These are phyloP conservation scores for Sinonovacula constricta DNA, from an alignment of 1,140 invertebrate species.

Conservation along the genomic window DNA sequence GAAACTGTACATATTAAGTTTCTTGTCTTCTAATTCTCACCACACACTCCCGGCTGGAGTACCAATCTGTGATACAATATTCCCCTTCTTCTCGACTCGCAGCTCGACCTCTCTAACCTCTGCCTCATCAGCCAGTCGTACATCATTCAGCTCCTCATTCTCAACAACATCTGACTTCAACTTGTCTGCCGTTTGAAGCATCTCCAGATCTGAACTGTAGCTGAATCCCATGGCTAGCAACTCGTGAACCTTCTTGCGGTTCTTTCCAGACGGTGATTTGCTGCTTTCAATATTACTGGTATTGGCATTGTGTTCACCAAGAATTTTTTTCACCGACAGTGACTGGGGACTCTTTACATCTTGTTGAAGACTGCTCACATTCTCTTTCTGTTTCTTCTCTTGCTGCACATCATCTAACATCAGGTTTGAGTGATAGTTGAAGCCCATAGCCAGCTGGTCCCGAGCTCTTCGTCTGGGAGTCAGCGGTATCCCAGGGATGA, in stretches of 20 bases:
- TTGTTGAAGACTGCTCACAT: no score
- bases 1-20: no score
- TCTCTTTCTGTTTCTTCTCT: not conserved
- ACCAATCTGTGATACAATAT: not conserved
- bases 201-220: constrained; percentile 14
- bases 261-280: not conserved
- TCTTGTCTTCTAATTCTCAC: no score
- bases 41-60: constrained; percentile 46
- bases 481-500: constrained; percentile 12
- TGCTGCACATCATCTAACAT: not conserved
- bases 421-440: constrained; percentile 39
- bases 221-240: constrained; percentile 40
- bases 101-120: constrained; percentile 10
- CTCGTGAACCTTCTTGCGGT: constrained; percentile 20
- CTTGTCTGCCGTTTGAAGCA: not conserved
- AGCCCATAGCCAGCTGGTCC: constrained; percentile 44
- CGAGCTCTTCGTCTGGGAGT: constrained; percentile 13
- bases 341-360: no score
- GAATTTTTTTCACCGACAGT: no score
- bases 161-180: constrained; percentile 14
- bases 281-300: not conserved
- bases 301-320: not conserved
- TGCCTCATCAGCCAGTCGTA: constrained; percentile 21
- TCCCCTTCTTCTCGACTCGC: not conserved
- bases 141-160: not conserved